A percentile compares a stretch with the other conserved stretches of the same genome.
Evolutionary conservation across 2,888 invertebrate genomes (phyloP).

Genomic region (Athetis lepigone): DNA sequence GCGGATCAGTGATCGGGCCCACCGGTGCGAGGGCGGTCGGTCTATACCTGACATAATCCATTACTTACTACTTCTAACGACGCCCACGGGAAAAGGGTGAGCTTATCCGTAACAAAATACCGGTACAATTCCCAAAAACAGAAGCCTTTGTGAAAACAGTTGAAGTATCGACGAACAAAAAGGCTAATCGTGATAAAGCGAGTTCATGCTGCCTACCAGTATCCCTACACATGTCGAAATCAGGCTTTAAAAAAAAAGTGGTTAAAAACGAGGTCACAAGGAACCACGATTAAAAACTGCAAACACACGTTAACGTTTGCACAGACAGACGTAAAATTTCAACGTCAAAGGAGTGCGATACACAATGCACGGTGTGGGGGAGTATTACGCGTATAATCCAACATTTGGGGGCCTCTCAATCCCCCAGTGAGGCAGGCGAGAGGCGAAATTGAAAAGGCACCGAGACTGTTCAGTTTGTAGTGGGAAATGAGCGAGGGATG

Average conservation of each 20-base stretch:
- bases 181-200: conserved; percentile 15
- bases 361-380: conserved; percentile 70
- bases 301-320: conserved; percentile 44
- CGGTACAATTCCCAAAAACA: conserved; percentile 5
- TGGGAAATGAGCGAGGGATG: conserved; percentile 49
- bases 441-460: conserved; percentile 83
- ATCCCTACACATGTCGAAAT: background rate
- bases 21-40: conserved; percentile 16
- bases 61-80: conserved; percentile 47
- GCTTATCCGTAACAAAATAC: conserved; percentile 42
- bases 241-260: background rate
- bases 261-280: conserved; percentile 16
- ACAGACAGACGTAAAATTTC: conserved; percentile 50
- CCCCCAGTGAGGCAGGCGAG: conserved; percentile 70
- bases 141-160: conserved; percentile 11
- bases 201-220: conserved; percentile 1
- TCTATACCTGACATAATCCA: conserved; percentile 46
- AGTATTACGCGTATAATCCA: conserved; percentile 78
- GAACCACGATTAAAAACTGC: conserved; percentile 50
- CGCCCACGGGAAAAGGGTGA: conserved; percentile 33
- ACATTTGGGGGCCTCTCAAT: conserved; percentile 75
- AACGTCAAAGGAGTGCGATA: conserved; percentile 64
- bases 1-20: conserved; percentile 36
- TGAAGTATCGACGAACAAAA: conserved; percentile 3
- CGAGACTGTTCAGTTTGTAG: conserved; percentile 64